Evolutionary conservation across 2,797 vertebrate genomes (phyloP).

Genomic region (Malurus leucopterus): DNA sequence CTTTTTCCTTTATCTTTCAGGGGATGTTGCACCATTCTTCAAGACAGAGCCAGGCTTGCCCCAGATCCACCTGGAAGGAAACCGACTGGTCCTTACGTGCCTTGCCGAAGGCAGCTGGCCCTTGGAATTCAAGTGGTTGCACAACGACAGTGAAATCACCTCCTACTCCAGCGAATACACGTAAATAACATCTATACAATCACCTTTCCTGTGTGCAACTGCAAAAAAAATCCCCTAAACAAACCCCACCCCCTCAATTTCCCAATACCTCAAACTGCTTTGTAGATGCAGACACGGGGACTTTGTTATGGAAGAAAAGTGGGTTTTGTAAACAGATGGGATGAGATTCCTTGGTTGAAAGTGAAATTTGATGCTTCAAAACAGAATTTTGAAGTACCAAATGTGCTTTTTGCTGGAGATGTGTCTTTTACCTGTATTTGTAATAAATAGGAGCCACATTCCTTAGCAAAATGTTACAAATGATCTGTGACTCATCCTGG

Average conservation of each 20-base stretch:
- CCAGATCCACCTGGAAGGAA: constrained; percentile 82
- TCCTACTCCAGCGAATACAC: constrained; percentile 79
- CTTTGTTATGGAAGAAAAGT: background rate
- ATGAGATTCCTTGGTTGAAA: background rate
- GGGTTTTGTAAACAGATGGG: background rate
- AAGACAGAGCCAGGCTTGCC: constrained; percentile 81
- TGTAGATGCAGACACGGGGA: background rate
- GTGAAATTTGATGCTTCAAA: background rate
- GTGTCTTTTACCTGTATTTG: background rate
- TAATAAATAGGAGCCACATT: background rate
- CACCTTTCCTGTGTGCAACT: background rate
- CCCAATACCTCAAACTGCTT: background rate
- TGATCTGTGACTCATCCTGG: background rate
- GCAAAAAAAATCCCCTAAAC: background rate
- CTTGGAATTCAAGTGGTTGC: constrained; percentile 84
- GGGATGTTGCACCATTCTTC: constrained; percentile 83
- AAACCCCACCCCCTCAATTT: background rate
- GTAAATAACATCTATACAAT: constrained; percentile 62
- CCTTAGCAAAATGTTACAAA: background rate
- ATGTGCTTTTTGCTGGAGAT: background rate
- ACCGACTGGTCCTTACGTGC: constrained; percentile 82
- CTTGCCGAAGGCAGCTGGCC: constrained; percentile 87
- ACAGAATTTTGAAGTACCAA: background rate
- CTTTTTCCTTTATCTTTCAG: constrained; percentile 61
- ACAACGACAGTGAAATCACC: constrained; percentile 75